Evolutionary conservation across 2,113 vertebrate genomes (phyloP), one percentile per base, ranked within the genome.

Genomic region (Serinus canaria): DNA sequence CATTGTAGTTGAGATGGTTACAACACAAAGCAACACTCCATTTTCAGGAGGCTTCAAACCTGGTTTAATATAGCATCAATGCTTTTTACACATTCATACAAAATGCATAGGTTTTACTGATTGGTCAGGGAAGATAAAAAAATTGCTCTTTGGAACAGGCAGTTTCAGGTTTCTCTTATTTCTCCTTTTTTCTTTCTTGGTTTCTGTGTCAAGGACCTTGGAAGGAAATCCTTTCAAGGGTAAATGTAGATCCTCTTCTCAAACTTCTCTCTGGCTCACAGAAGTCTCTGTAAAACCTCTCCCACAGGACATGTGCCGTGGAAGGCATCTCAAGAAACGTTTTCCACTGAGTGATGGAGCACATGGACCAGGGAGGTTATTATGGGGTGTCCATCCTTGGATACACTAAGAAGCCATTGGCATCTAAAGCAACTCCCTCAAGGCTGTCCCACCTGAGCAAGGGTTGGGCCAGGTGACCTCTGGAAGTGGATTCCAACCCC

Each of bases 391-490:
- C 41, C 17, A 17, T 16, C 10, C 39, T 11, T 33, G 49, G 28
- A 44, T 15, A 24, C 5, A 31, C 3, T 1, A 10, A 59, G n/a
- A 44, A 55, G 1, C 18, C 18, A 8, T 6, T 4, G 20, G 11
- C 25, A 33, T 3, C n/a, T 39, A 33, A 11, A 56, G 3, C 13
- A 39, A 16, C 3, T 22, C 33, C 39, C 27, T 73, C 27, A 11
- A 18, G 56, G 10, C 23, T 30, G 35, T 19, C 8, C 7, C 8
- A 17, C 28, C 15, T 39, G 9, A 37, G 28, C 2, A 37, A 11
- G 31, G 15, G 4, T 37, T 23, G 35, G 35, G 24, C 11, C 3
- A 50, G 1, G 5, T 6, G 4, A 55, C 22, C 17, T 27, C 17
- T 22, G 24, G 19, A 39, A 64, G 13, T 13, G 22, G 2, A 21